Evolutionary conservation across 2,888 invertebrate species (phyloP).

Genomic region (Drosophila hamatofila): DNA sequence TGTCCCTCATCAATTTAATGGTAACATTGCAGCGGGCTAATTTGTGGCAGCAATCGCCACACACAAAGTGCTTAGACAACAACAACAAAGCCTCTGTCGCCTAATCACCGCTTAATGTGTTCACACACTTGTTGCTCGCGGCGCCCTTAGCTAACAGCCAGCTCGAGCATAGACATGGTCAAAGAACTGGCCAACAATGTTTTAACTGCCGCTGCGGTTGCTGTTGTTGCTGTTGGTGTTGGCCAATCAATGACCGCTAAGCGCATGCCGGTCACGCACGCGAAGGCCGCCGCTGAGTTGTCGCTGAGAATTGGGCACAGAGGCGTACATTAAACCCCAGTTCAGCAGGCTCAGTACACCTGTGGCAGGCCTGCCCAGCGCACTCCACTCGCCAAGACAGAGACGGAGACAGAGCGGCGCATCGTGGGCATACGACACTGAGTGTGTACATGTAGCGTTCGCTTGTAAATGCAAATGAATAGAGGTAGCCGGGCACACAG

Average conservation of each 20-base stretch:
- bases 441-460: conserved; percentile 12
- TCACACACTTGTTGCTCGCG: conserved; percentile 77
- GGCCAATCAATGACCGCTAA: conserved; percentile 78
- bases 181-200: conserved; percentile 60
- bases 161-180: conserved; percentile 50
- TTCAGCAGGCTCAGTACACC: conserved; percentile 5
- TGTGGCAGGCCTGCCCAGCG: conserved; percentile 7
- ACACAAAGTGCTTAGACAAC: conserved; percentile 29
- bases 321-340: conserved; percentile 64
- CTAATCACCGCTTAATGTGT: conserved; percentile 78
- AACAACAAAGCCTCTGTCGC: conserved; percentile 7
- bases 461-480: conserved; percentile 60
- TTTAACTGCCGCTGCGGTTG: conserved; percentile 21
- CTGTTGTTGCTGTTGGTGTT: conserved; percentile 21
- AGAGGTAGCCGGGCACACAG: conserved; percentile 35
- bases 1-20: conserved; percentile 49
- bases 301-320: conserved; percentile 70
- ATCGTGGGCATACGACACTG: conserved; percentile 15
- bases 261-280: conserved; percentile 81
- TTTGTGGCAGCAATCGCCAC: conserved; percentile 38
- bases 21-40: conserved; percentile 51
- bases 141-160: conserved; percentile 67
- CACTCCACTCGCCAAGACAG: conserved; percentile 5
- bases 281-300: conserved; percentile 79
- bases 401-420: conserved; percentile 39